phyloP scores from a whole-genome alignment of 1,140 invertebrate species.

The Prorops nasuta region DNA sequence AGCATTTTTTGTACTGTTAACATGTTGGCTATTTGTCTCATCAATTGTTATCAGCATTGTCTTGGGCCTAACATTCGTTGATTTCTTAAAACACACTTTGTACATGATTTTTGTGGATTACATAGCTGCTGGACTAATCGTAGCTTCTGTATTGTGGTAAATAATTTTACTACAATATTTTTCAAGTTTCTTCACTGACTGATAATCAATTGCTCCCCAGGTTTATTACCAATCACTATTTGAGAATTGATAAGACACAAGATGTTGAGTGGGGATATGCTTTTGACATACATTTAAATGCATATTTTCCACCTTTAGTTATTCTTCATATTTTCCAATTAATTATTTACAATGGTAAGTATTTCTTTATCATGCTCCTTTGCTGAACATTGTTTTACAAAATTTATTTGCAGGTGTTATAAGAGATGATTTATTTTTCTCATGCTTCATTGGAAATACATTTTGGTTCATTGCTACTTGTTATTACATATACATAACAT shows the following conservation, averaged over 20 bases:
- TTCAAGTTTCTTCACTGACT: neutral
- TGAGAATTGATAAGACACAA: constrained; percentile 68
- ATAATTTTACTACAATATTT: neutral
- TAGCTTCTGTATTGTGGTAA: constrained; percentile 90
- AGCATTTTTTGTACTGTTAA: constrained; percentile 92
- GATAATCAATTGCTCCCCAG: constrained; percentile 56
- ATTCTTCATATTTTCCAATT: constrained; percentile 92
- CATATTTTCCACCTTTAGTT: constrained; percentile 93
- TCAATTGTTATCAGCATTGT: constrained; percentile 87
- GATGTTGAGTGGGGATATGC: constrained; percentile 99
- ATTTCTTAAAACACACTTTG: constrained; percentile 84
- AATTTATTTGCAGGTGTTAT: constrained; percentile 68
- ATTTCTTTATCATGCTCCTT: constrained; percentile 9
- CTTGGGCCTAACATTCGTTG: constrained; percentile 70
- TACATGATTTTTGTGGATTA: constrained; percentile 96
- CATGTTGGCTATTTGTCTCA: constrained; percentile 84
- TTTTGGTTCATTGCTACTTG: constrained; percentile 89
- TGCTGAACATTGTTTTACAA: constrained; percentile 14
- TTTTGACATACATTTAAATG: constrained; percentile 98
- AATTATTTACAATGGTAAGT: constrained; percentile 80
- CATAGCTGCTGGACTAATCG: constrained; percentile 81
- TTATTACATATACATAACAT: constrained; percentile 98
- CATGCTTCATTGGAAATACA: constrained; percentile 86
- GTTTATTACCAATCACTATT: constrained; percentile 86
- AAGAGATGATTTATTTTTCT: constrained; percentile 71